Evolutionary conservation across 2,113 vertebrate species (phyloP), one percentile per base, ranked within the genome.

Genomic region (Semnopithecus entellus): DNA sequence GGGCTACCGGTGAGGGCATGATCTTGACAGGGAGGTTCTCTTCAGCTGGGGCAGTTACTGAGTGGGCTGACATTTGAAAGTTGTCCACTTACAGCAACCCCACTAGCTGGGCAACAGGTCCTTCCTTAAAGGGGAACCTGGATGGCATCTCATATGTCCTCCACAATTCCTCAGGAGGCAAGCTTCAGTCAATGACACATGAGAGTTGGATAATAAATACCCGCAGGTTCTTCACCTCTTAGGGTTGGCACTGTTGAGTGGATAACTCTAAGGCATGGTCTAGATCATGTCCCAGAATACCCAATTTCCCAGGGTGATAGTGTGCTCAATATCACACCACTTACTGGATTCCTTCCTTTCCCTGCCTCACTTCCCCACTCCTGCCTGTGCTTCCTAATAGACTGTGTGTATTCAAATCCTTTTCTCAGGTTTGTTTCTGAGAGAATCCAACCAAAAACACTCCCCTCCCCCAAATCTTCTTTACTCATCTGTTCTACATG

Each of bases 361-460:
- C 5, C 50, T 10, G 16, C 57, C 50, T 70, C 32, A 66, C 40
- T 61, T 83, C 45, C 22, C n/a, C 4, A 61, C 35, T 32, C 22
- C 32, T 12, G 6, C 18, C 12, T 81, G 5, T 66, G 45, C 72
- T 78, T 93, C 57, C 68, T 30, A 91, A 92, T 66, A 59, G 59
- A 89, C 57, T 78, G 1, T 0, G 2, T 70, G 12, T 45, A 76
- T 80, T 78, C 59, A 45, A 40, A 68, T 75, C 68, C 30, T 87
- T 40, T 72, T 70, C 55, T 91, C 68, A 75, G 48, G 30, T 17
- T 38, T 92, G 23, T 45, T 81, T 91, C 78, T 59, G 1, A 45
- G 64, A 93, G n/a, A 97, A 48, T 13, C 27, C 43, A 48, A n/a
- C 18, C 27, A 61, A 91, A 97, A 89, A 45, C 35, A 59, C 20